These are phyloP conservation scores for Seladonia tumulorum DNA, from an alignment of 2,888 invertebrate genomes.

Conservation along the genomic window DNA sequence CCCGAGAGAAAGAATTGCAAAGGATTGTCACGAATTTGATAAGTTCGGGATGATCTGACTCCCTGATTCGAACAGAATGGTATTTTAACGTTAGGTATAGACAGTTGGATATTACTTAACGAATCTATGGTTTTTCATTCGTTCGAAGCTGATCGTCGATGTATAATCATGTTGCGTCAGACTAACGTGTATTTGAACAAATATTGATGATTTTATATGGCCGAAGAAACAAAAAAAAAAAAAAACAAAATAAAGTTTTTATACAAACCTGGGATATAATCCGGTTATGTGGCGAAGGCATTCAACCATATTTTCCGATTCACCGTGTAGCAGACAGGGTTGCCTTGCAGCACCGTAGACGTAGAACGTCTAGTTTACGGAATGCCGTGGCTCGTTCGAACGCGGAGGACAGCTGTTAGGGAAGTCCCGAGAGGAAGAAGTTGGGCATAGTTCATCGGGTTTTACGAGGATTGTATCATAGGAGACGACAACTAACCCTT, in stretches of 20 bases:
- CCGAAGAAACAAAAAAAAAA: conserved; percentile 64
- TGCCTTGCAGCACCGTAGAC: not conserved
- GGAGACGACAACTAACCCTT: conserved; percentile 31
- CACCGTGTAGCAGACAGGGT: not conserved
- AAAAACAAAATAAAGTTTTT: conserved; percentile 69
- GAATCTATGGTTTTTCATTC: conserved; percentile 44
- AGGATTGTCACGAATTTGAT: not conserved
- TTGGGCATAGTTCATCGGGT: not conserved
- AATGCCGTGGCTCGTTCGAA: not conserved
- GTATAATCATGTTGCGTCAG: conserved; percentile 64
- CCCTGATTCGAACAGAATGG: conserved; percentile 20
- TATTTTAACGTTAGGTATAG: conserved; percentile 44
- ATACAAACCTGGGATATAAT: conserved; percentile 52
- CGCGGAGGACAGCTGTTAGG: not conserved
- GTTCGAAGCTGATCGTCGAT: conserved; percentile 58
- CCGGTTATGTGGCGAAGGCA: not conserved
- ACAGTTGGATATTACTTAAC: conserved; percentile 38
- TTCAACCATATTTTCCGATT: conserved; percentile 6
- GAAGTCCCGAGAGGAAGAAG: not conserved
- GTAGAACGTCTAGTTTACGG: conserved; percentile 12
- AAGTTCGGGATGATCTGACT: not conserved
- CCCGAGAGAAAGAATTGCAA: not conserved
- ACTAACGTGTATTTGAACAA: conserved; percentile 65
- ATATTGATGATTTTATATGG: conserved; percentile 74
- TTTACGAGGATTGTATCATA: conserved; percentile 8